A percentile compares a stretch with the other conserved stretches of the same genome.
Conservation (phyloP, 1,140 invertebrate species). For the Cydia pomonella region DNA sequence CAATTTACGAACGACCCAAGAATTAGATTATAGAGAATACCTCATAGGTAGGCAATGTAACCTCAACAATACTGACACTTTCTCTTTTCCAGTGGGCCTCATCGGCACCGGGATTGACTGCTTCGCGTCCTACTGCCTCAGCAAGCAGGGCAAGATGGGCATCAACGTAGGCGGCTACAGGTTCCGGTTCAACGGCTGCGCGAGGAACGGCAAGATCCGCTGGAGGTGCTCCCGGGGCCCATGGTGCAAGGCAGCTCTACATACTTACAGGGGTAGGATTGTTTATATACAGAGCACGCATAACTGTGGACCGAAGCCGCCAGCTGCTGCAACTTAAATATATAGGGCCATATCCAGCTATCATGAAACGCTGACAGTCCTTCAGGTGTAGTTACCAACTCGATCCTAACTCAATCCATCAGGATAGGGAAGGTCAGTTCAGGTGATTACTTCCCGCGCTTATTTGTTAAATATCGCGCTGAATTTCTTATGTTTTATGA, state of each 20-base stretch:
- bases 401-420: no score
- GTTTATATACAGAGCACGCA: constrained; percentile 74
- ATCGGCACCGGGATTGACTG: constrained; percentile 67
- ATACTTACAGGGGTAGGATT: constrained; percentile 70
- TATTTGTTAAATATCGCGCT: neutral
- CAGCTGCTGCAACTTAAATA: constrained; percentile 33
- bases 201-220: constrained; percentile 70
- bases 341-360: neutral
- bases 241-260: constrained; percentile 73
- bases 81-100: constrained; percentile 58
- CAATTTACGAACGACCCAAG: neutral
- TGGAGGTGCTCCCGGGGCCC: constrained; percentile 73
- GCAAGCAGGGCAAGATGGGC: constrained; percentile 76
- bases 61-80: neutral
- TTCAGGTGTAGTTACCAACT: no score
- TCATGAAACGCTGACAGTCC: neutral
- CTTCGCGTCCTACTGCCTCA: constrained; percentile 74
- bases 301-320: constrained; percentile 71
- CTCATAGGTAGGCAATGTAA: no score
- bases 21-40: neutral
- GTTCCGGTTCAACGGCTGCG: constrained; percentile 74
- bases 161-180: constrained; percentile 73
- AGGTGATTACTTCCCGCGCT: neutral
- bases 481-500: neutral
- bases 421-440: no score